These are phyloP conservation scores for Myiozetetes cayanensis DNA, from an alignment of 2,113 vertebrate genomes.

Conservation along the genomic window DNA sequence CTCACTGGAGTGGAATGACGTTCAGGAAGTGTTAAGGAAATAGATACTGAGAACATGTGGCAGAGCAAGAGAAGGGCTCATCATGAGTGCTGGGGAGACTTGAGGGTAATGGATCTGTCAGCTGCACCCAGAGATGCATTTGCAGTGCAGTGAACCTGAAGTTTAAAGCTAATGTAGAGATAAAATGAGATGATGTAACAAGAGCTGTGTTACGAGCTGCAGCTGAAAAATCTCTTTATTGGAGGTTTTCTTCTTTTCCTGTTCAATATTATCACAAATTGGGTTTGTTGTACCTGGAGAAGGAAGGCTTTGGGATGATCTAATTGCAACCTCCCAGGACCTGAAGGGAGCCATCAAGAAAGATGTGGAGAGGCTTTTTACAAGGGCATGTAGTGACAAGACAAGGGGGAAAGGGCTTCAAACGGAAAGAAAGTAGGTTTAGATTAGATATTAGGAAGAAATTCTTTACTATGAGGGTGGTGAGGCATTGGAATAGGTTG, in stretches of 20 bases:
- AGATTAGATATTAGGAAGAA: not conserved
- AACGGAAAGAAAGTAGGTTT: not conserved
- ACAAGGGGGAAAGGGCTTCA: not conserved
- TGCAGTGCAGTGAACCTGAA: not conserved
- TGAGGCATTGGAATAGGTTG: not conserved
- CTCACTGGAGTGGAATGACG: not conserved
- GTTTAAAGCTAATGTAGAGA: not conserved
- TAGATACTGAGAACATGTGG: not conserved
- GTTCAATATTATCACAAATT: not conserved
- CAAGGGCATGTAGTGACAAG: not conserved
- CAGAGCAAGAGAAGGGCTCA: not conserved
- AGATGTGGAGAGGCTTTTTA: not conserved
- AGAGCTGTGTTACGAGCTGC: not conserved
- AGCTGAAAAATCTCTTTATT: not conserved
- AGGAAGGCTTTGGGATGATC: not conserved
- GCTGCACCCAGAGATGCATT: not conserved
- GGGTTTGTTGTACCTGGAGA: not conserved
- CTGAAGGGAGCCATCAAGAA: not conserved
- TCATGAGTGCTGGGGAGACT: rapidly evolving
- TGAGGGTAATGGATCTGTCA: not conserved
- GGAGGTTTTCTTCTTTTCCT: not conserved
- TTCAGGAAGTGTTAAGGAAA: not conserved
- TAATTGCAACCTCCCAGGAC: not conserved
- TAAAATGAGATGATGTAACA: not conserved
- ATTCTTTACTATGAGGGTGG: not conserved